These are phyloP conservation scores for Actinernus sp. DNA, from an alignment of 92 coral and sea anemone species.

Conservation along the genomic window DNA sequence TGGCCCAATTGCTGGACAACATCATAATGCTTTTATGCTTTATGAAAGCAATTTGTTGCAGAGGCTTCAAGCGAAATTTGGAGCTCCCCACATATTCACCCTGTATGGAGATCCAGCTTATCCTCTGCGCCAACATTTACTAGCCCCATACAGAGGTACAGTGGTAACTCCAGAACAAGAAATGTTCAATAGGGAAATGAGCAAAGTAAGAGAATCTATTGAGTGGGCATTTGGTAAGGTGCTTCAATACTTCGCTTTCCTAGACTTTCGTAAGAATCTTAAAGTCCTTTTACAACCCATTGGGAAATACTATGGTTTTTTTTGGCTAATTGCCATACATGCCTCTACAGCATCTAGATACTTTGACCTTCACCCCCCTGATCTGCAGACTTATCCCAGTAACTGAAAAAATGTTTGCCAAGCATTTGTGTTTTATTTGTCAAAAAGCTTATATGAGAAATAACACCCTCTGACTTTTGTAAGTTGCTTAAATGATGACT, in stretches of 20 bases:
- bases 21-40: slow-evolving; percentile 63
- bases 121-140: slow-evolving; percentile 56
- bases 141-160: slow-evolving; percentile 63
- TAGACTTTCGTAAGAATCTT: slow-evolving; percentile 59
- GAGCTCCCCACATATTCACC: slow-evolving; percentile 37
- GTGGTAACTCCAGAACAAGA: slow-evolving; percentile 37
- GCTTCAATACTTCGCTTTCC: slow-evolving; percentile 62
- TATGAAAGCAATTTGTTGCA: slow-evolving; percentile 42
- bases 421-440: too few relatives aligned
- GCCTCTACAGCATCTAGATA: slow-evolving; percentile 58
- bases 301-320: slow-evolving; percentile 56
- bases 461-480: too few relatives aligned
- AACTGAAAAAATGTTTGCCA: too few relatives aligned
- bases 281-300: slow-evolving; percentile 64
- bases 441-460: too few relatives aligned
- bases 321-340: slow-evolving; percentile 70
- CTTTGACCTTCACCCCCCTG: slow-evolving; percentile 57
- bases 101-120: slow-evolving; percentile 69
- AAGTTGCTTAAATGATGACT: too few relatives aligned
- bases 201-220: slow-evolving; percentile 68
- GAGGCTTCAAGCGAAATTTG: slow-evolving; percentile 46
- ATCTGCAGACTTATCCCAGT: slow-evolving; percentile 52
- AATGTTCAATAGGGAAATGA: slow-evolving; percentile 60
- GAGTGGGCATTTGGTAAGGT: slow-evolving; percentile 73
- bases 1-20: slow-evolving; percentile 53